Percentiles rank a stretch among this genome's conserved stretches.
phyloP scores from a whole-genome alignment of 2,888 invertebrate species.

The Luperina testacea region DNA sequence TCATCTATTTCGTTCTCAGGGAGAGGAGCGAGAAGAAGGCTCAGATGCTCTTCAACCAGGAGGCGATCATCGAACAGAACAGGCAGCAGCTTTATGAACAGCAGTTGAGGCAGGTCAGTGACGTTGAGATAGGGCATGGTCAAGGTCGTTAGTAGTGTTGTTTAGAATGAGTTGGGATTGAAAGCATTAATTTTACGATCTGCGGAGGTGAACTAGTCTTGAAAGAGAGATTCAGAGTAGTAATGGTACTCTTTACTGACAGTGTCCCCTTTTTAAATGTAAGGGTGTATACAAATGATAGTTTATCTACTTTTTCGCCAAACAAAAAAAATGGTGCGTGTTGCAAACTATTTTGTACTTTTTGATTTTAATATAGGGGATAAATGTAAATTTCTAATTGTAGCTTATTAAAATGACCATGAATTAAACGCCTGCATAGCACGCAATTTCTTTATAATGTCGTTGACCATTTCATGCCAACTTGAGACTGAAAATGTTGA shows the following conservation, averaged over 20 bases:
- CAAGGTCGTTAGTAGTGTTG: background rate
- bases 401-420: background rate
- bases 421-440: background rate
- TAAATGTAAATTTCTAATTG: background rate
- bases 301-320: background rate
- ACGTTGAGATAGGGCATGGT: conserved; percentile 19
- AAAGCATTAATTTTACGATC: no score
- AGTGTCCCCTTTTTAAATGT: background rate
- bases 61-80: conserved; percentile 89
- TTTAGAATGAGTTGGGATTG: background rate
- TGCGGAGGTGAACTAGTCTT: background rate
- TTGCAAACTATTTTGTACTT: background rate
- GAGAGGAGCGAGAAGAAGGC: conserved; percentile 91
- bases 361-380: background rate
- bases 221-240: no score
- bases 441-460: background rate
- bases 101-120: conserved; percentile 85
- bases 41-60: conserved; percentile 91
- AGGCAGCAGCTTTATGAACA: conserved; percentile 87
- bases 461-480: background rate
- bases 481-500: no score
- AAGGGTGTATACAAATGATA: background rate
- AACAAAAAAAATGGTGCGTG: background rate
- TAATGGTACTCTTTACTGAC: background rate
- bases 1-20: conserved; percentile 72